A percentile compares a stretch with the other conserved stretches of the same genome.
Conservation (phyloP, 2,113 vertebrate genomes). For the Mola mola region DNA sequence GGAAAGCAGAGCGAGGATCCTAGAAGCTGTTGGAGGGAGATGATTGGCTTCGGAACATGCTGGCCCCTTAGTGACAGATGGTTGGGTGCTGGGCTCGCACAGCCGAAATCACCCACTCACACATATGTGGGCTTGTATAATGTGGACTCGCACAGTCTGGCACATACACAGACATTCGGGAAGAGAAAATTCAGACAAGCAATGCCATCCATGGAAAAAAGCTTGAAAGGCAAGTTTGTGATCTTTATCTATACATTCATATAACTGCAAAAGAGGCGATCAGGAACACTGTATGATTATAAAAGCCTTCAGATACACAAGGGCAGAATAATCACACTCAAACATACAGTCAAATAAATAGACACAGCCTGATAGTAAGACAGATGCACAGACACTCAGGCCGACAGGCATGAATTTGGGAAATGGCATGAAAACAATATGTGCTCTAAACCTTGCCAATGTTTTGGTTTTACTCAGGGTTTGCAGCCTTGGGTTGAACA, state of each 20-base stretch:
- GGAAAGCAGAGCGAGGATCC: conserved; percentile 81
- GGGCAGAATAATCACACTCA: conserved; percentile 34
- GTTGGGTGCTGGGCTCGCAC: conserved; percentile 78
- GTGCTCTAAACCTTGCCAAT: conserved; percentile 63
- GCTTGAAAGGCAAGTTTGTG: neutral
- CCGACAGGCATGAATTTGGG: conserved; percentile 59
- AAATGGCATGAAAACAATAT: conserved; percentile 68
- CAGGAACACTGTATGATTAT: conserved; percentile 21
- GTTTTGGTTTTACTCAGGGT: conserved; percentile 68
- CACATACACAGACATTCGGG: neutral
- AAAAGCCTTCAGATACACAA: conserved; percentile 35
- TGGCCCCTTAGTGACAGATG: conserved; percentile 83
- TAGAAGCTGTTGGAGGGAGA: conserved; percentile 81
- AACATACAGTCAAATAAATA: conserved; percentile 44
- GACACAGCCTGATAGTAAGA: conserved; percentile 55
- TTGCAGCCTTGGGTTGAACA: conserved; percentile 71
- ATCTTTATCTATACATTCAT: conserved; percentile 23
- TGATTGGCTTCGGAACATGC: conserved; percentile 80
- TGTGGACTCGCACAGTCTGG: conserved; percentile 14
- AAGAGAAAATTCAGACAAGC: conserved; percentile 41
- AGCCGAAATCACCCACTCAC: conserved; percentile 72
- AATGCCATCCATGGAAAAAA: neutral
- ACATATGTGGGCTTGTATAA: conserved; percentile 65
- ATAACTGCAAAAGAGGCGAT: conserved; percentile 19
- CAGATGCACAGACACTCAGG: conserved; percentile 59